Base-by-base conservation (phyloP, 2,888 invertebrate species). In the Pomacea canaliculata region DNA sequence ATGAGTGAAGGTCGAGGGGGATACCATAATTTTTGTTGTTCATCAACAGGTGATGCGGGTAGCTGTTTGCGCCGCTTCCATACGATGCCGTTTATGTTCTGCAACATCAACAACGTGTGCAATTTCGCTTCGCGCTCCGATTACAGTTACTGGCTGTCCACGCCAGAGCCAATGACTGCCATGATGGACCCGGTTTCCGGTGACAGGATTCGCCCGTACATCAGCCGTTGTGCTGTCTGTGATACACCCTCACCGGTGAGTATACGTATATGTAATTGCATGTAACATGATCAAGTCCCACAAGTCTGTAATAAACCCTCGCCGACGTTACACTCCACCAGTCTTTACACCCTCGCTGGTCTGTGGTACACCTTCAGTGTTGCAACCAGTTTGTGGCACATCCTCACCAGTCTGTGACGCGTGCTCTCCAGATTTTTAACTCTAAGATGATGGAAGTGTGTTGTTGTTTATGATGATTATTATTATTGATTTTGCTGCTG, bases 51-150 rank as follows among this genome's bases (percentile, higher is more conserved):
- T 77, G 79, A 84, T 23, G 85, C 99, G 12, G 99, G 99, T 76
- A 97, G 97, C 88, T 99, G 99, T 91, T 90, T 99, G 73, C 93
- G 93, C 80, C 95, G 94, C 85, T 99, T 99, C 92, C 96, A 95
- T 79, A 96, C 97, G 5, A 98, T 99, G 98, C 99, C 99, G 0
- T 98, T 96, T 92, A 93, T 98, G 93, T 96, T 98, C 93, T 99
- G 99, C 90, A 96, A 97, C 90, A 91, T 96, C 79, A 96, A 97
- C 91, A 95, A 96, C 85, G 95, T 96, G 0, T 99, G 99, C 91
- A 95, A 97, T 89, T 97, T 97, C 89, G 97, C 97, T 0, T 95
- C 96, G 87, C 94, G 97, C 79, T 98, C 96, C 90, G 99, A 99
- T 89, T 98, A 98, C 93, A 97, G 97, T 90, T 97, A 98, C 92